phyloP scores from a whole-genome alignment of 2,797 vertebrate species.

The Pangasius krempfi region DNA sequence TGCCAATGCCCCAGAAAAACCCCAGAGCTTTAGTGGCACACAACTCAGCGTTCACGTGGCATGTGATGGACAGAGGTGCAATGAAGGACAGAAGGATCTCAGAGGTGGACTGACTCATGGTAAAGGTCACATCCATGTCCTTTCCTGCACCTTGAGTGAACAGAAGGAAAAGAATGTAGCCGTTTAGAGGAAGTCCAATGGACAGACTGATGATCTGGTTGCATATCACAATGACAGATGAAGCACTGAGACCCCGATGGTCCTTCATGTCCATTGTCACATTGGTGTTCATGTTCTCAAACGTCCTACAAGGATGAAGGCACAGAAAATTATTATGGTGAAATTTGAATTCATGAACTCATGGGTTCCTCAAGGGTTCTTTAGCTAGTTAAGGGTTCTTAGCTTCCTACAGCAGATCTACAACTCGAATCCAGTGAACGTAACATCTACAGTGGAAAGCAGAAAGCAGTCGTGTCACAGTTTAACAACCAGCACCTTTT shows the following conservation, averaged over 20 bases:
- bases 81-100: conserved; percentile 16
- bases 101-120: background rate
- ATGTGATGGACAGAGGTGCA: conserved; percentile 36
- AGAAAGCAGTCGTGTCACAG: background rate
- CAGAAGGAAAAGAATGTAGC: conserved; percentile 18
- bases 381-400: background rate
- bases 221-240: conserved; percentile 17
- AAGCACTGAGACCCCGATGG: too few relatives aligned
- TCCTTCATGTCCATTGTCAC: background rate
- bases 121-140: conserved; percentile 16
- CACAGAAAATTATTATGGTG: background rate
- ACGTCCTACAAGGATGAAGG: background rate
- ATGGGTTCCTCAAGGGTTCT: background rate
- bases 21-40: conserved; percentile 23
- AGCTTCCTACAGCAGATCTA: background rate
- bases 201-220: conserved; percentile 1
- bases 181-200: conserved; percentile 11
- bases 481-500: background rate
- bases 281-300: background rate
- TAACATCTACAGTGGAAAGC: background rate
- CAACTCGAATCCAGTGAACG: background rate
- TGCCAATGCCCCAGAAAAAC: conserved; percentile 33
- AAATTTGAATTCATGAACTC: background rate
- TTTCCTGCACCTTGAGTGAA: background rate
- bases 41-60: background rate